Conservation (phyloP, 2,113 vertebrate species). For the Micromys minutus region DNA sequence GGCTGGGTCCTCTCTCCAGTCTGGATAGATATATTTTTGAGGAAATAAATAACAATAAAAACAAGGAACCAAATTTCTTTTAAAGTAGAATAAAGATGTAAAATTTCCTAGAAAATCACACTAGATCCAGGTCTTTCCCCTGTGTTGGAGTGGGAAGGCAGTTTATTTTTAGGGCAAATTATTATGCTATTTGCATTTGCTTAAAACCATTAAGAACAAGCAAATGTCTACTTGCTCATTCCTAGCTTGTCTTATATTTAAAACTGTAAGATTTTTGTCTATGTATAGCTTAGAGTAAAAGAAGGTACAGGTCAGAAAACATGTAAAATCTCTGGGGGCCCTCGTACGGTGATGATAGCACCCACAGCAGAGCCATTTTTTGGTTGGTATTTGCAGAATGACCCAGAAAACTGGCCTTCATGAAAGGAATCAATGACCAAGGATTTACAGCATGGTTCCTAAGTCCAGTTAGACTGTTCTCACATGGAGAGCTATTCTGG, state of each 20-base stretch:
- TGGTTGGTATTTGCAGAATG: neutral
- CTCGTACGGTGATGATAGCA: neutral
- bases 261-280: conserved; percentile 16
- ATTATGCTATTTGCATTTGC: neutral
- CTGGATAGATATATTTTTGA: neutral
- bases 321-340: neutral
- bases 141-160: conserved; percentile 29
- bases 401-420: conserved; percentile 14
- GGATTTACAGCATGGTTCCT: too few species aligned
- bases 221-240: neutral
- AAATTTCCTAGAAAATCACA: conserved; percentile 61
- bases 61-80: neutral
- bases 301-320: neutral
- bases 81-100: conserved; percentile 7
- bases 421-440: neutral
- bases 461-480: too few species aligned
- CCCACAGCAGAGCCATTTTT: neutral
- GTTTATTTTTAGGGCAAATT: conserved; percentile 42
- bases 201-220: conserved; percentile 25
- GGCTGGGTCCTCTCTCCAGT: neutral
- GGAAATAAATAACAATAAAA: conserved; percentile 48
- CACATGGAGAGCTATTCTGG: too few species aligned
- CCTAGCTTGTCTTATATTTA: neutral
- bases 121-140: conserved; percentile 9
- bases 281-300: conserved; percentile 28